These are phyloP conservation scores for Lathronympha strigana DNA, from an alignment of 2,888 invertebrate genomes.

Conservation along the genomic window DNA sequence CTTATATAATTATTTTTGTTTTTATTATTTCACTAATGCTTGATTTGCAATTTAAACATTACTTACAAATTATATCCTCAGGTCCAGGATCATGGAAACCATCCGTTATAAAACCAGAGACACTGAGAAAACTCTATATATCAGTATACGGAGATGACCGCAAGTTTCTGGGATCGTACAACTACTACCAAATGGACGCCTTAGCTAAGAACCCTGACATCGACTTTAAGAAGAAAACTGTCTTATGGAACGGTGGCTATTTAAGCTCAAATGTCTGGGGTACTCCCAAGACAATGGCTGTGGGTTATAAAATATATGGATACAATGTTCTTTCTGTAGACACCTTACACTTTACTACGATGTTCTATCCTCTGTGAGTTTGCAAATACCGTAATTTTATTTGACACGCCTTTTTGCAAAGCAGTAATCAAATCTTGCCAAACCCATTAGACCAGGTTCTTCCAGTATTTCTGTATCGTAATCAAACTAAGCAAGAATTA, in stretches of 20 bases:
- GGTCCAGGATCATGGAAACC: constrained; percentile 44
- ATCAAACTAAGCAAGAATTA: no score
- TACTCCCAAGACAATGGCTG: constrained; percentile 49
- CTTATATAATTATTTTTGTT: background rate
- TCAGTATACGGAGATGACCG: background rate
- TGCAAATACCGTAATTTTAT: background rate
- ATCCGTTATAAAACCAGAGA: background rate
- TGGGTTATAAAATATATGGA: constrained; percentile 55
- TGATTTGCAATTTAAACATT: no score
- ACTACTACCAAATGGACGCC: constrained; percentile 59
- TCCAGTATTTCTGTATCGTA: no score
- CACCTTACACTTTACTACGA: constrained; percentile 58
- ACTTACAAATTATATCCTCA: constrained; percentile 28
- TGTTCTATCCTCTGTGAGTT: constrained; percentile 67
- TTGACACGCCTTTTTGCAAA: no score
- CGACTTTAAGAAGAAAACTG: constrained; percentile 56
- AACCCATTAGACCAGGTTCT: no score
- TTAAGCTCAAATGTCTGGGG: constrained; percentile 60
- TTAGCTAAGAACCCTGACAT: constrained; percentile 57
- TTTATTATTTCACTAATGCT: no score
- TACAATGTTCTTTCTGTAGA: constrained; percentile 64
- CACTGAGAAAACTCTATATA: constrained; percentile 4
- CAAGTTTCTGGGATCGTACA: constrained; percentile 48
- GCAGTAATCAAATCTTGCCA: no score
- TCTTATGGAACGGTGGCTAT: constrained; percentile 65